Base-by-base conservation (phyloP, 2,113 vertebrate genomes). In the Pomatorhinus ruficollis region DNA sequence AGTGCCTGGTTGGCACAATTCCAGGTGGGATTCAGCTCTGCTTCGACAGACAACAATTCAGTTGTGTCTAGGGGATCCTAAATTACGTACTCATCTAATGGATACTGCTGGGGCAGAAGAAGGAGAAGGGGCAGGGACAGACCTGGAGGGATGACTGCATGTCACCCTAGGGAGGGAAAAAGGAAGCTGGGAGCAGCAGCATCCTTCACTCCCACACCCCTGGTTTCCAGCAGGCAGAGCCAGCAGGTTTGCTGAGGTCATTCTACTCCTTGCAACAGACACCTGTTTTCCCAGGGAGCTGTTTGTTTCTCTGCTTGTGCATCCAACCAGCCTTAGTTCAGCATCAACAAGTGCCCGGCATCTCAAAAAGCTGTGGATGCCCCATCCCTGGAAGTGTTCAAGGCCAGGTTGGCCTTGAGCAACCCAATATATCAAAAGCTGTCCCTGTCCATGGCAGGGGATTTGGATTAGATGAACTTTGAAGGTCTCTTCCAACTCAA, bases 1-100 rank as follows among this genome's bases (percentile, higher is more conserved):
- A n/a, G 20, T n/a, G n/a, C n/a, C 44, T 2, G 0, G 3, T 3
- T 47, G 52, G 57, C 28, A 33, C 0, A 1, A 44, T 52, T 49
- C 42, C 4, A 4, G 64, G 42, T 61, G 45, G 39, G 68, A 83
- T 83, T 52, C 80, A 83, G 75, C 40, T 85, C 16, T 65, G 39
- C 37, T 94, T 77, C 0, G 0, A 52, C 11, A 64, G n/a, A 16
- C 30, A 75, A 23, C 28, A 53, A 17, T 39, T 54, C 12, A 19
- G n/a, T 9, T 2, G 2, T 4, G 5, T 56, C 74, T 82, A 66
- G 33, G 30, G 59, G 45, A 70, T 40, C 59, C 27, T 39, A 33
- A 72, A 77, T 60, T 49, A 53, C 22, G 18, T 11, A 7, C 23
- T 82, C 5, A 21, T 33, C 14, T 30, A 56, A 69, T 12, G 31